These are phyloP conservation scores for Phoenoteleia sp. DNA, from an alignment of 2,888 invertebrate species.

Conservation along the genomic window DNA sequence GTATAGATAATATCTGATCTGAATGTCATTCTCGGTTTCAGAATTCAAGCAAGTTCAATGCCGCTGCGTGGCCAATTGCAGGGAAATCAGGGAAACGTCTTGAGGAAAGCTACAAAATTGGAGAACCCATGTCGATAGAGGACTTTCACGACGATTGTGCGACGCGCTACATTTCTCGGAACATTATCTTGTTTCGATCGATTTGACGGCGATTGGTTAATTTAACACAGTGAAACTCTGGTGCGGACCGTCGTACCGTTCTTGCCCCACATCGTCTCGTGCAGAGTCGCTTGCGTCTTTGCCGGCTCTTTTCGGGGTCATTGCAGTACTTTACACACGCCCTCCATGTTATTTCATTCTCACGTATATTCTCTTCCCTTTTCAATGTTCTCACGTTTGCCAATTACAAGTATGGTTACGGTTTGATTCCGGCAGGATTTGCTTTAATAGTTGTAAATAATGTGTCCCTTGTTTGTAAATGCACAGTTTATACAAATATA, in stretches of 20 bases:
- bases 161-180: constrained; percentile 80
- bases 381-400: constrained; percentile 58
- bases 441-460: constrained; percentile 4
- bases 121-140: constrained; percentile 44
- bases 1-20: too few relatives aligned
- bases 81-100: constrained; percentile 38
- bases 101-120: constrained; percentile 57
- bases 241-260: constrained; percentile 68
- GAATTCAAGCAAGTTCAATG: constrained; percentile 30
- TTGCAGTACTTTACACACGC: constrained; percentile 64
- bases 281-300: constrained; percentile 53
- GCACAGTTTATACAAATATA: too few relatives aligned
- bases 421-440: constrained; percentile 13
- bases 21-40: constrained; percentile 14
- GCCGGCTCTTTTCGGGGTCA: constrained; percentile 74
- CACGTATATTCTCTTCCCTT: constrained; percentile 46
- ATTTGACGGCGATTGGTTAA: constrained; percentile 82
- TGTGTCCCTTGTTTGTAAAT: too few relatives aligned
- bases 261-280: constrained; percentile 71
- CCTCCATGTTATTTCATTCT: constrained; percentile 62
- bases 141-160: constrained; percentile 80
- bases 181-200: constrained; percentile 81
- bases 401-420: constrained; percentile 50
- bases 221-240: constrained; percentile 82
- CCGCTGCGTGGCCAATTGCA: constrained; percentile 26